Conservation (phyloP, 1,140 invertebrate genomes). For the Aradophagus sp. region DNA sequence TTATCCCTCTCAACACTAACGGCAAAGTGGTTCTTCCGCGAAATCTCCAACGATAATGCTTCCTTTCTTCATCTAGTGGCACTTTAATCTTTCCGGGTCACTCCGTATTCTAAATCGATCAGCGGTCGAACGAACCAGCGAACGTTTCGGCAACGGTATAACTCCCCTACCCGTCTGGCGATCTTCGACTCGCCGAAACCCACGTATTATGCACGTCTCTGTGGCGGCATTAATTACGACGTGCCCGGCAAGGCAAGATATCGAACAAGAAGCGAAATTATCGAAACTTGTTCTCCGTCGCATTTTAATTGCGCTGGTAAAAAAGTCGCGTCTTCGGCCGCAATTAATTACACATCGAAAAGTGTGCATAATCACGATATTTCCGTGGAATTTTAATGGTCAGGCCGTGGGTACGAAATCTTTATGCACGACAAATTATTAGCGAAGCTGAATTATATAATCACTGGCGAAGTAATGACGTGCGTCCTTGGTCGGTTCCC, state of each 20-base stretch:
- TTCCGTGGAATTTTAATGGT: slow-evolving; percentile 33
- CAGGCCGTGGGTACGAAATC: slow-evolving; percentile 2
- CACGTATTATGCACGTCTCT: slow-evolving; percentile 34
- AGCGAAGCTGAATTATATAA: not conserved
- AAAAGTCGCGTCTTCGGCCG: slow-evolving; percentile 11
- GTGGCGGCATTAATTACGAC: slow-evolving; percentile 45
- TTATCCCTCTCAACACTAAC: slow-evolving; percentile 41
- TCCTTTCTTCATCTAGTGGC: slow-evolving; percentile 55
- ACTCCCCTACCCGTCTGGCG: no score
- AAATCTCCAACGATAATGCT: slow-evolving; percentile 50
- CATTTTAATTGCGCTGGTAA: slow-evolving; percentile 40
- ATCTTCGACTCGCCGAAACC: not conserved
- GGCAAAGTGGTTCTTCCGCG: slow-evolving; percentile 27
- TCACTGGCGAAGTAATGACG: no score
- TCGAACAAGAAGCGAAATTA: slow-evolving; percentile 36
- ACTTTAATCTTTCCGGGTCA: slow-evolving; percentile 58
- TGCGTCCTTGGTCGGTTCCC: no score
- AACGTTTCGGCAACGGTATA: slow-evolving; percentile 39
- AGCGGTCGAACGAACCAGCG: slow-evolving; percentile 38
- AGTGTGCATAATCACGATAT: slow-evolving; percentile 38
- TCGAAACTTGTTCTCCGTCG: slow-evolving; percentile 46
- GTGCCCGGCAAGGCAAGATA: slow-evolving; percentile 27
- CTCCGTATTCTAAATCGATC: slow-evolving; percentile 53
- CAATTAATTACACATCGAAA: slow-evolving; percentile 42
- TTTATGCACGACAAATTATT: slow-evolving; percentile 15